phyloP scores from a whole-genome alignment of 2,113 vertebrate genomes.

The Rallus limicola region DNA sequence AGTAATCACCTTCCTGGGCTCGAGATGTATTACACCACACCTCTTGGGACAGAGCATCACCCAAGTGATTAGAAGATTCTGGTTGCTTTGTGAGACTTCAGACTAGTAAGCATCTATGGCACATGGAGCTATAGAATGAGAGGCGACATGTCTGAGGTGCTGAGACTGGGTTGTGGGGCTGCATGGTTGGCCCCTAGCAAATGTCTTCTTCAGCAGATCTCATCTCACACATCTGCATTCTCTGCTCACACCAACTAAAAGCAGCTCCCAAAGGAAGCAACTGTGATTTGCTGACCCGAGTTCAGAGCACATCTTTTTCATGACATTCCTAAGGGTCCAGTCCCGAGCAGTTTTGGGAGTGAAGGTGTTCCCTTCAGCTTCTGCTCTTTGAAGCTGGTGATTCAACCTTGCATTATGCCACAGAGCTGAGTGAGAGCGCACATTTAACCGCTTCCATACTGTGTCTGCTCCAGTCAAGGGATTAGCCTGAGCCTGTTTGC shows the following conservation, averaged over 20 bases:
- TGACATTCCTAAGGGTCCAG: not conserved
- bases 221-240: not conserved
- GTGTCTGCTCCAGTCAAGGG: not conserved
- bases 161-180: not conserved
- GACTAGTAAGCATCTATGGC: not conserved
- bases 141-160: not conserved
- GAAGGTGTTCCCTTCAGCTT: not conserved
- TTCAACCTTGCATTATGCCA: not conserved
- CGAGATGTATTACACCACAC: rapidly evolving
- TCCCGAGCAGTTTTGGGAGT: not conserved
- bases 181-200: not conserved
- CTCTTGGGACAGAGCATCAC: not conserved
- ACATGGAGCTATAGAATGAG: rapidly evolving
- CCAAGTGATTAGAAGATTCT: rapidly evolving
- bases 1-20: not conserved
- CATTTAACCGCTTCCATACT: conserved; percentile 36
- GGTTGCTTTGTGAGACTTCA: not conserved
- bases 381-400: not conserved
- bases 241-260: not conserved
- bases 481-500: not conserved
- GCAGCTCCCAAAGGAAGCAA: not conserved
- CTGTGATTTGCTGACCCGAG: not conserved
- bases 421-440: not conserved
- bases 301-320: not conserved
- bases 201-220: not conserved